Conservation (phyloP, 2,113 vertebrate genomes). For the Piprites chloris region DNA sequence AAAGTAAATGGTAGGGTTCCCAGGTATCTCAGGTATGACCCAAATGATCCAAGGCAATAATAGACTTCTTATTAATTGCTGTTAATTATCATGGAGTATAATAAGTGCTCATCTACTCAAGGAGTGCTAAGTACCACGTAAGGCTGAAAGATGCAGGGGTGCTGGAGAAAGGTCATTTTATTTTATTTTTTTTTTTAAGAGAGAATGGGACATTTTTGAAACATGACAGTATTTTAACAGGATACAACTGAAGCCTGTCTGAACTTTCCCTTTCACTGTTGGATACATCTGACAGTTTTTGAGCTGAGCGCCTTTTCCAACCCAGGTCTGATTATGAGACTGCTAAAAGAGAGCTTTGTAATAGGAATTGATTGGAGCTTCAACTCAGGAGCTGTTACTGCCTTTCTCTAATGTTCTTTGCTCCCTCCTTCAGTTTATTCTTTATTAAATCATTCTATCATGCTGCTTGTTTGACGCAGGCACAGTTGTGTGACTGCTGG, state of each 20-base stretch:
- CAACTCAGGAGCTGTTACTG: not conserved
- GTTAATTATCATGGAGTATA: not conserved
- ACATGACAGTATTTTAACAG: not conserved
- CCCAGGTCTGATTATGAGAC: not conserved
- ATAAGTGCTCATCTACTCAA: not conserved
- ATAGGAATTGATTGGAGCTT: constrained; percentile 4
- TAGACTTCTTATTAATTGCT: not conserved
- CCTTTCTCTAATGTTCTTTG: not conserved
- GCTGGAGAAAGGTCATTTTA: not conserved
- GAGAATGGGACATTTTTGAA: not conserved
- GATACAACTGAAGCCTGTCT: not conserved
- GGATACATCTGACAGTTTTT: not conserved
- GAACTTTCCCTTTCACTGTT: not conserved
- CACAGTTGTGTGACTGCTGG: not conserved
- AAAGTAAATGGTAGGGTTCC: not conserved
- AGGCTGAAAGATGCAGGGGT: not conserved
- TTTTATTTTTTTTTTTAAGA: not conserved
- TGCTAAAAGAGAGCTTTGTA: not conserved
- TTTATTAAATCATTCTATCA: constrained; percentile 19
- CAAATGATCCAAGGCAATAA: not conserved
- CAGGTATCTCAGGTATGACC: not conserved
- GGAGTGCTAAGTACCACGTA: not conserved
- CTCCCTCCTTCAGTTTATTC: not conserved
- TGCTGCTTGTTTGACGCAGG: not conserved
- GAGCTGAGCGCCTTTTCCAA: not conserved